Evolutionary conservation across 2,113 vertebrate genomes (phyloP).

Genomic region (Alectura lathami): DNA sequence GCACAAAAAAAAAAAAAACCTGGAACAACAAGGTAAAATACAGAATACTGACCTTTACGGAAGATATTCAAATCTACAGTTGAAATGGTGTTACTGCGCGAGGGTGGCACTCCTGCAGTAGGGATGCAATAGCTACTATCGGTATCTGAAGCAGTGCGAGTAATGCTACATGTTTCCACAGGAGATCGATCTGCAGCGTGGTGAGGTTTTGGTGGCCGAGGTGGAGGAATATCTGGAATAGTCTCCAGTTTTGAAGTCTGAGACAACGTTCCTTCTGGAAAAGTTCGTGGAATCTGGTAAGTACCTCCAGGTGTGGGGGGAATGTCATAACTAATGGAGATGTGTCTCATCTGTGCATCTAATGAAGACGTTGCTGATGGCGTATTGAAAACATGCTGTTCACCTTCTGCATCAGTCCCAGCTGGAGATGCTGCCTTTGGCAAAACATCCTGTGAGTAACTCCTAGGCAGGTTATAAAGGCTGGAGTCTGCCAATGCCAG

Average conservation of each 20-base stretch:
- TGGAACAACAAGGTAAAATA: neutral
- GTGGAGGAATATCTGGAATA: conserved; percentile 89
- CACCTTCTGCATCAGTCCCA: conserved; percentile 81
- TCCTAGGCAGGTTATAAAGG: conserved; percentile 92
- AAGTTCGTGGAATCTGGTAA: conserved; percentile 91
- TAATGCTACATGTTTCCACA: conserved; percentile 82
- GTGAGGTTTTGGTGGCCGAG: conserved; percentile 93
- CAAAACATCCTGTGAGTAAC: conserved; percentile 93
- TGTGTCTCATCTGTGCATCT: conserved; percentile 87
- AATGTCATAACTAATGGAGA: conserved; percentile 94
- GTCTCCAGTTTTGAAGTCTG: conserved; percentile 80
- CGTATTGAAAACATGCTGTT: conserved; percentile 88
- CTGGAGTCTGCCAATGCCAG: conserved; percentile 82
- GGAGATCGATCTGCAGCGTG: conserved; percentile 89
- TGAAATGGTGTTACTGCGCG: conserved; percentile 92
- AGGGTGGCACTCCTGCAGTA: conserved; percentile 77
- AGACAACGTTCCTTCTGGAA: conserved; percentile 76
- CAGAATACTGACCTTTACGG: conserved; percentile 84
- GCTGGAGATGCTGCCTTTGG: conserved; percentile 83
- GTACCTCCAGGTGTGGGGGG: conserved; percentile 90
- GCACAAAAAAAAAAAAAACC: neutral
- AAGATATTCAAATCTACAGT: conserved; percentile 87
- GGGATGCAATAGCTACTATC: conserved; percentile 91
- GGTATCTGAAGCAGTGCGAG: conserved; percentile 87
- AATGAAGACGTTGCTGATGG: conserved; percentile 81